These are phyloP conservation scores for Drosophila leontia DNA, from an alignment of 1,140 invertebrate genomes.

Conservation along the genomic window DNA sequence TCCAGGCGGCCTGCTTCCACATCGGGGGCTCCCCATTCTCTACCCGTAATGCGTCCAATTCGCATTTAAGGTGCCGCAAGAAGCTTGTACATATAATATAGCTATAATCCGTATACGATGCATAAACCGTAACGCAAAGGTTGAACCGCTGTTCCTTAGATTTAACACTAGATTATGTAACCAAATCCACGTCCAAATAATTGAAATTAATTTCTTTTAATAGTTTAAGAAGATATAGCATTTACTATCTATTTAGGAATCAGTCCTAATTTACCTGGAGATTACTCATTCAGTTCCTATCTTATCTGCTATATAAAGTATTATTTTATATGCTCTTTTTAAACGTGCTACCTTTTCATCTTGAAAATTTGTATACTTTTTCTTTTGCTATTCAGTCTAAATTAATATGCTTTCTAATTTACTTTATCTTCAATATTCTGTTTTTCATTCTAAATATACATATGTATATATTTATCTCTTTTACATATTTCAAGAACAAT, in stretches of 20 bases:
- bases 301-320: background rate
- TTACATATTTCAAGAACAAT: background rate
- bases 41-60: conserved; percentile 40
- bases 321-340: background rate
- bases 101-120: conserved; percentile 11
- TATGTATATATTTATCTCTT: background rate
- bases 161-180: conserved; percentile 4
- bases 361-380: background rate
- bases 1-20: conserved; percentile 11
- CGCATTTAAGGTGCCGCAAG: conserved; percentile 45
- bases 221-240: background rate
- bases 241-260: background rate
- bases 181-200: conserved; percentile 34
- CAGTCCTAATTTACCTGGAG: background rate
- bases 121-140: conserved; percentile 9
- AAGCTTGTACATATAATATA: conserved; percentile 16
- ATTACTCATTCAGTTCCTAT: conserved; percentile 13
- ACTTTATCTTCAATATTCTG: background rate
- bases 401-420: background rate
- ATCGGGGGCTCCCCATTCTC: background rate
- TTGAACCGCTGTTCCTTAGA: conserved; percentile 47
- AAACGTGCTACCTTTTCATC: background rate
- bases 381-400: background rate
- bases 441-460: background rate
- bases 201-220: conserved; percentile 4